Percentiles rank a stretch among this genome's conserved stretches.
Conservation (phyloP, 2,797 vertebrate species). For the Sebastes taczanowskii region DNA sequence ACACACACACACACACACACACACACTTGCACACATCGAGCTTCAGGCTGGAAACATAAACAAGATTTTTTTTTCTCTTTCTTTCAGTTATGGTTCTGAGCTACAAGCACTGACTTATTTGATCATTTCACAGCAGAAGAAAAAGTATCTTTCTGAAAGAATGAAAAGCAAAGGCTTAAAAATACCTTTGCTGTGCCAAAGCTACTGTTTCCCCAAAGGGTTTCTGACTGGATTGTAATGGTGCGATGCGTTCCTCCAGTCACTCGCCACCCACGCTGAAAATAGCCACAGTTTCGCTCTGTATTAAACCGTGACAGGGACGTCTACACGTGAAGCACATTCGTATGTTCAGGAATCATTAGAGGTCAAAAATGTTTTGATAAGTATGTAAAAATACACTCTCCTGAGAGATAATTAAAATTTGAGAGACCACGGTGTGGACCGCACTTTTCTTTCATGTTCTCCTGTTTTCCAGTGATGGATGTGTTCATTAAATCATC, state of each 20-base stretch:
- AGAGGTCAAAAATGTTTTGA: conserved; percentile 67
- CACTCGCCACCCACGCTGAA: conserved; percentile 31
- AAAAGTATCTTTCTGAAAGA: conserved; percentile 38
- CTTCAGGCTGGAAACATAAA: conserved; percentile 38
- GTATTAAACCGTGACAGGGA: conserved; percentile 46
- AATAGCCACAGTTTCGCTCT: conserved; percentile 44
- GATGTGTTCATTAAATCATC: conserved; percentile 74
- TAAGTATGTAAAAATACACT: conserved; percentile 60
- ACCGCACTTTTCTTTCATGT: conserved; percentile 62
- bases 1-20: not conserved
- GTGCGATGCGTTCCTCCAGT: conserved; percentile 48
- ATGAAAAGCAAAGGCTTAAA: conserved; percentile 39
- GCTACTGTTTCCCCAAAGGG: conserved; percentile 28
- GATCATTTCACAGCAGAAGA: conserved; percentile 62
- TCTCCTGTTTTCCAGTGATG: conserved; percentile 55
- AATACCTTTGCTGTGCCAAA: conserved; percentile 44
- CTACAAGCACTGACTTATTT: conserved; percentile 44
- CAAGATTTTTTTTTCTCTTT: not conserved
- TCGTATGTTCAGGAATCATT: conserved; percentile 46
- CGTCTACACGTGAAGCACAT: conserved; percentile 44
- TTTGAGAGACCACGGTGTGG: conserved; percentile 54
- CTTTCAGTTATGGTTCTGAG: conserved; percentile 20
- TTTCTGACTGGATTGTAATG: conserved; percentile 32
- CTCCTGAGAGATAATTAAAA: conserved; percentile 80
- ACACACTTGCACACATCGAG: not conserved